Conservation (phyloP, 2,113 vertebrate genomes). For the Corydoras sp. region DNA sequence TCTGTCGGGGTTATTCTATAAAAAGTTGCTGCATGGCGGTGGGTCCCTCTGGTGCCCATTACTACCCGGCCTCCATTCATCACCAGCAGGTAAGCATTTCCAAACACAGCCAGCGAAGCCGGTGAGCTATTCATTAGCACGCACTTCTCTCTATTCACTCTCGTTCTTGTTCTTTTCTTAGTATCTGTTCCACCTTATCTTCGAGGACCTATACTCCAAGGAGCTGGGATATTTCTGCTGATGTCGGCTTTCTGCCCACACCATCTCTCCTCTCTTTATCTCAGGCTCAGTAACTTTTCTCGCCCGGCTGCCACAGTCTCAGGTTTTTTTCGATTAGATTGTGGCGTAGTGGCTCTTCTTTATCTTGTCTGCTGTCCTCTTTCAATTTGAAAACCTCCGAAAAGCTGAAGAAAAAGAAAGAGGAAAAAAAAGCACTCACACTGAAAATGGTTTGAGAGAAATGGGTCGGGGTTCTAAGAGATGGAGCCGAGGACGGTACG, state of each 20-base stretch:
- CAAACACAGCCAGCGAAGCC: slow-evolving; percentile 10
- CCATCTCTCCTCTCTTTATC: neutral
- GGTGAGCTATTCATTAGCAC: slow-evolving; percentile 25
- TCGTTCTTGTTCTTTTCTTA: slow-evolving; percentile 7
- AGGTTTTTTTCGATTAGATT: neutral
- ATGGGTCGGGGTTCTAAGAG: no score
- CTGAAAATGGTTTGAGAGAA: no score
- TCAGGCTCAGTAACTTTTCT: neutral
- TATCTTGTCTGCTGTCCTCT: neutral
- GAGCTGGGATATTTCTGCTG: slow-evolving; percentile 27
- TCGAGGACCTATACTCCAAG: slow-evolving; percentile 4
- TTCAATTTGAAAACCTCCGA: neutral
- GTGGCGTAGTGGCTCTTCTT: neutral
- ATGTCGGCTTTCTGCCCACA: slow-evolving; percentile 6
- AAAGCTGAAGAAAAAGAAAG: neutral
- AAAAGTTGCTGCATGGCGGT: slow-evolving; percentile 35
- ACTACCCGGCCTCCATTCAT: slow-evolving; percentile 36
- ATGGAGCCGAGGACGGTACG: no score
- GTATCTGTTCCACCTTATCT: slow-evolving; percentile 1
- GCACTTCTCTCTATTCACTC: slow-evolving; percentile 6
- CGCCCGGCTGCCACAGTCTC: neutral
- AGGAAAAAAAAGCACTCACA: no score
- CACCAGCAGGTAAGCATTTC: slow-evolving; percentile 30
- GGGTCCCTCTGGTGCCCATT: slow-evolving; percentile 41
- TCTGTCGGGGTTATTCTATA: slow-evolving; percentile 38